Evolutionary conservation across 2,888 invertebrate genomes (phyloP), one percentile per base, ranked within the genome.

Genomic region (Calameuta filiformis): DNA sequence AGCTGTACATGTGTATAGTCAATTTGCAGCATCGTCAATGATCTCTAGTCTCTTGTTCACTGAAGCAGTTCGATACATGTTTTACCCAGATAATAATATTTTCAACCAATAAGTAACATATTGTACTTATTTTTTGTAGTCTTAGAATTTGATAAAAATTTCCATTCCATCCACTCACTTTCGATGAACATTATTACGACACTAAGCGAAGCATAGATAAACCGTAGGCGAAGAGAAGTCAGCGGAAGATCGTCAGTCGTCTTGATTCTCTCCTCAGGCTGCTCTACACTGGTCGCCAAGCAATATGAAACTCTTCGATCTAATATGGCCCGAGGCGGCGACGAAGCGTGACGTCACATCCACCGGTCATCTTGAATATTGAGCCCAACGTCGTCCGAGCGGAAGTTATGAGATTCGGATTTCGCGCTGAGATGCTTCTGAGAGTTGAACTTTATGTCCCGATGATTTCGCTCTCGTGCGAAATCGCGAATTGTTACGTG

Each of bases 321-420:
- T 90, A 89, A 91, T 91, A 91, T 91, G 87, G 89, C 90, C 88
- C 83, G 89, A 87, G 89, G 90, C 87, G 88, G 91, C 91, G 90
- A 90, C 90, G 90, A 90, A 91, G 89, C 91, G 90, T 90, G 89
- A 90, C 89, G 88, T 90, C 90, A 88, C 90, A 90, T 89, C 85
- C 79, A 71, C 84, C 86, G 91, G 91, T 91, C 91, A 91, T 91
- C 90, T 90, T 89, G 90, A 90, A 91, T 91, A 91, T 91, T 91
- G 91, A 90, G 90, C 87, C 89, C 85, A 87, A 88, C 87, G 85
- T 85, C 89, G 84, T 78, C 90, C 86, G 85, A 89, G 87, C 88
- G 90, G 89, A 91, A 91, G 91, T 90, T 91, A 91, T 91, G 91
- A 91, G 89, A 91, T 91, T 89, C 88, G 87, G 86, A 89, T 89